Evolutionary conservation across 1,140 invertebrate genomes (phyloP).

Genomic region (Telenomus remus): DNA sequence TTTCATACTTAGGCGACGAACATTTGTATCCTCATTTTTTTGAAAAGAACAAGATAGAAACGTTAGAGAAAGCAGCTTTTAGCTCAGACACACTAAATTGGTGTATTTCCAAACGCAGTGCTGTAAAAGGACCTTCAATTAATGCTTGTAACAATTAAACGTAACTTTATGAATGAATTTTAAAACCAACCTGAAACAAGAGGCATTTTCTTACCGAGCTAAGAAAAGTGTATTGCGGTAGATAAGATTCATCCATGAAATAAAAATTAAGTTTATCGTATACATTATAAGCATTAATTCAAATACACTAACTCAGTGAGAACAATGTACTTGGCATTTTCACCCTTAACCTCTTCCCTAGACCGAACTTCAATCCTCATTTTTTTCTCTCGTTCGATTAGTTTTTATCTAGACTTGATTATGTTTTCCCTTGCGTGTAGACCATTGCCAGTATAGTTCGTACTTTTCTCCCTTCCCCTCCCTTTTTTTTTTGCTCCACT

Average conservation of each 20-base stretch:
- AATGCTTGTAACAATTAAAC: background rate
- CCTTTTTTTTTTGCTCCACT: constrained; percentile 3
- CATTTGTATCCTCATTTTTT: background rate
- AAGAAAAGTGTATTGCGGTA: background rate
- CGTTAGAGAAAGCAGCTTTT: background rate
- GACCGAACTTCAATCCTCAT: background rate
- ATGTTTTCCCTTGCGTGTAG: constrained; percentile 36
- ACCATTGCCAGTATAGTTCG: constrained; percentile 57
- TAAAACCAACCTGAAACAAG: background rate
- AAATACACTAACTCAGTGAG: constrained; percentile 2
- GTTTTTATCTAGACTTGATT: constrained; percentile 11
- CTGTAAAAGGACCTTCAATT: background rate
- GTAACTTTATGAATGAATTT: constrained; percentile 1
- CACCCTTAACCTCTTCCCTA: background rate
- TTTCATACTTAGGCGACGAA: constrained; percentile 12
- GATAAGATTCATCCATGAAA: constrained; percentile 1
- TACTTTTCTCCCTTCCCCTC: constrained; percentile 18
- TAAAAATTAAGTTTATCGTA: constrained; percentile 2
- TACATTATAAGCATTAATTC: constrained; percentile 1
- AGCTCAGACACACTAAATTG: background rate
- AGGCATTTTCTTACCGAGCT: background rate
- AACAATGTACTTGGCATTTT: background rate
- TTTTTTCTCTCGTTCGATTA: background rate
- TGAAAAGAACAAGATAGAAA: too few species aligned
- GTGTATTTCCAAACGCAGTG: background rate